Base-by-base conservation (phyloP, 2,888 invertebrate species). In the Zele albiditarsus region DNA sequence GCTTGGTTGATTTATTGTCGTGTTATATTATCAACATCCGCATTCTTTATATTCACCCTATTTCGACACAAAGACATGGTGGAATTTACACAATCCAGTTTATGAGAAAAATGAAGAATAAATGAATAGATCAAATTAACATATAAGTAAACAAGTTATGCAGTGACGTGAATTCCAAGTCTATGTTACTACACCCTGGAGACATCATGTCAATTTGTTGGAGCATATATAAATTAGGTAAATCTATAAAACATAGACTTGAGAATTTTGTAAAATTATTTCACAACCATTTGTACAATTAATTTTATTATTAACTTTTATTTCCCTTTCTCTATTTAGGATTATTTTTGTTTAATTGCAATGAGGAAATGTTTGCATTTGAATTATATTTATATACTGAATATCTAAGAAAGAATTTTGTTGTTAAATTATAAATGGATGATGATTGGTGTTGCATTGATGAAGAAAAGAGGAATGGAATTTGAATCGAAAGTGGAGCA, bases 401-500 rank as follows among this genome's bases (percentile, higher is more conserved):
- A 38, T 38, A 38, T 38, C 38, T 38, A 12, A 12, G 8, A 8
- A 38, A 38, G 12, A 38, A 38, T 12, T 12, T 38, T 12, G 12
- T 12, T 38, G 12, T 12, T 38, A 38, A 12, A 38, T 38, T 38
- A 38, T 38, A 38, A 38, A 12, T 12, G 2, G 38, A 38, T 38
- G 38, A 8, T 2, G 8, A 38, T 38, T 31, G 12, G 38, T 38
- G 38, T 38, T 38, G 12, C 38, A 46, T 46, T 46, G 46, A 46
- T 53, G 20, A 53, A 20, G 20, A 23, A 63, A 10, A 63, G 12
- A 63, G 6, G n/a, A n/a, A 33, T 28, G n/a, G 33, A 63, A 31
- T 63, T 31, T 63, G 12, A 62, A 62, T 62, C n/a, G 62, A 62
- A 62, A 62, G 62, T 62, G 62, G 62, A 62, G 62, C 62, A 28